Percentiles rank a stretch among this genome's conserved stretches.
phyloP scores from a whole-genome alignment of 2,888 invertebrate species.

The Cataglyphis rosenhaueri region DNA sequence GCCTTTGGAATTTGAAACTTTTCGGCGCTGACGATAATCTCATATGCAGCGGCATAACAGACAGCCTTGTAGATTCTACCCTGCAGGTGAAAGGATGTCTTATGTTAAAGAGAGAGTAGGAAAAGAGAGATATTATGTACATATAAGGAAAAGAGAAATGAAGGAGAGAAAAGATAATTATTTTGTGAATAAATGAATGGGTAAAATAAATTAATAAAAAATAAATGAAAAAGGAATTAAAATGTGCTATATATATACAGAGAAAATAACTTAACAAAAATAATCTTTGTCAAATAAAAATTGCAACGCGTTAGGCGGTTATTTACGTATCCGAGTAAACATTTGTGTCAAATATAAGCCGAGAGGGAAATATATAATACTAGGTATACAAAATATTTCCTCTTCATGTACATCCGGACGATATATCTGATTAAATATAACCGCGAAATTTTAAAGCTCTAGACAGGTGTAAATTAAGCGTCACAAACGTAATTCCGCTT shows the following conservation, averaged over 20 bases:
- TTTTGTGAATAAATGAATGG: neutral
- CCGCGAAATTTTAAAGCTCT: conserved; percentile 52
- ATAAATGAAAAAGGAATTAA: neutral
- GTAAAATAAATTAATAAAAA: neutral
- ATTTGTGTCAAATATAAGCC: conserved; percentile 36
- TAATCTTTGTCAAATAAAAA: conserved; percentile 32
- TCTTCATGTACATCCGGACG: conserved; percentile 12
- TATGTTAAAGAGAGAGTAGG: neutral
- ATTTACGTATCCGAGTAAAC: conserved; percentile 24
- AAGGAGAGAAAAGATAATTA: conserved; percentile 11
- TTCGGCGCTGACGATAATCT: conserved; percentile 34
- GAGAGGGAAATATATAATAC: neutral
- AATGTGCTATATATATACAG: neutral
- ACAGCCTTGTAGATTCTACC: neutral
- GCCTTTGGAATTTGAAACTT: conserved; percentile 48
- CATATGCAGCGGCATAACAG: conserved; percentile 1
- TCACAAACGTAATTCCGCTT: conserved; percentile 56
- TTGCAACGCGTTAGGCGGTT: conserved; percentile 10
- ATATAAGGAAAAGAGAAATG: neutral
- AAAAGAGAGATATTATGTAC: neutral
- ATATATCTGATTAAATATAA: conserved; percentile 50
- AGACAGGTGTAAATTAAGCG: conserved; percentile 56
- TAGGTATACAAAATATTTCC: conserved; percentile 38
- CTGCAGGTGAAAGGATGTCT: neutral
- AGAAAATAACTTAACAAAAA: neutral